phyloP scores from a whole-genome alignment of 2,113 vertebrate genomes.

The western clawed frog (Xenopus tropicalis) region DNA sequence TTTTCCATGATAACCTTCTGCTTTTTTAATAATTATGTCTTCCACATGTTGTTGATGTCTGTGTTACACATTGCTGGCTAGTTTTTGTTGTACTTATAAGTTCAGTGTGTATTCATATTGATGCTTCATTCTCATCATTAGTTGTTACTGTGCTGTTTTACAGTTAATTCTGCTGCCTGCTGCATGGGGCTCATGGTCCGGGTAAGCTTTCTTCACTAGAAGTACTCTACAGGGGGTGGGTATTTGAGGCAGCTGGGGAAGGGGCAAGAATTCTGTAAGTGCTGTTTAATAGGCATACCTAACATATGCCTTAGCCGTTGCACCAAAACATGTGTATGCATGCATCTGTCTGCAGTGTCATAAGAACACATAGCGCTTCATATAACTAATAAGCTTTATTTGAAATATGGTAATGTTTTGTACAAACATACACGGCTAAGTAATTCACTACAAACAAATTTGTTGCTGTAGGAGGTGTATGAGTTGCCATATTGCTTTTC shows the following conservation, averaged over 20 bases:
- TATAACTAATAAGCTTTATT: no score
- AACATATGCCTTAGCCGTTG: not conserved
- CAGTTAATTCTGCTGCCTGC: slow-evolving; percentile 95
- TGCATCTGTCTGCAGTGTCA: no score
- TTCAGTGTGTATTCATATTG: slow-evolving; percentile 34
- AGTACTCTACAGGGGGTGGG: slow-evolving; percentile 55
- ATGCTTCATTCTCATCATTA: slow-evolving; percentile 56
- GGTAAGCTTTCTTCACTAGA: slow-evolving; percentile 82
- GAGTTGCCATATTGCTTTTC: no score
- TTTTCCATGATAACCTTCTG: no score
- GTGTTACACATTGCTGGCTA: not conserved
- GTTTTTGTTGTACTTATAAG: not conserved
- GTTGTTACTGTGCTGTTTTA: slow-evolving; percentile 89
- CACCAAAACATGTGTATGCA: no score
- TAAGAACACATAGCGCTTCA: no score
- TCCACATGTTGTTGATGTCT: not conserved
- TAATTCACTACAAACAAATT: no score
- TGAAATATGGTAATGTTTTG: no score
- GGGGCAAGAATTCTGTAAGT: slow-evolving; percentile 18
- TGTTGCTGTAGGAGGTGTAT: no score
- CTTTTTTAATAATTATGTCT: not conserved
- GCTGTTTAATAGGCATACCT: not conserved
- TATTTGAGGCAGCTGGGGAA: slow-evolving; percentile 42
- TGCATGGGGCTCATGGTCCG: slow-evolving; percentile 82
- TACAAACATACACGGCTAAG: no score